Evolutionary conservation across 2,113 vertebrate species (phyloP), one percentile per base, ranked within the genome.

Genomic region (Pongo abelii): DNA sequence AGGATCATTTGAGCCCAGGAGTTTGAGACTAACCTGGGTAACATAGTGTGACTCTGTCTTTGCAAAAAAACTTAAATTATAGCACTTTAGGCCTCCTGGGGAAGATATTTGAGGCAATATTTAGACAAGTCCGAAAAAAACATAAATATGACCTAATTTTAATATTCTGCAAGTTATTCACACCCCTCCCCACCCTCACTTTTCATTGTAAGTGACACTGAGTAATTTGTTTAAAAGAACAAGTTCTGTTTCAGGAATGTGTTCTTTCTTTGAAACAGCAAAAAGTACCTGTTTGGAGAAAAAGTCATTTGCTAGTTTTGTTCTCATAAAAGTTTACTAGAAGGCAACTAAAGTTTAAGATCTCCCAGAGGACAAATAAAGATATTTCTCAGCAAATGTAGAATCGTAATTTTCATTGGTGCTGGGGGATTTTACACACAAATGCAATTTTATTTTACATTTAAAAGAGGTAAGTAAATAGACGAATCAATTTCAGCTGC

Each of bases 361-460:
- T 69, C 93, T 94, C 97, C 95, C 94, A 84, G 70, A 74, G 96
- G 97, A 81, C 89, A 91, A 89, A 89, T 97, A 91, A 94, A 97
- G 95, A 91, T 35, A 92, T 91, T 94, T 98, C 96, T 89, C 89
- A 48, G 96, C 96, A 97, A 96, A 96, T 87, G 94, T 35, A 83
- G 90, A 90, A 91, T 80, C 1, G 2, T 75, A 43, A 38, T 95
- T 75, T 96, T 95, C 97, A 85, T 78, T 69, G 95, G 97, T 94
- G 84, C 80, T 95, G 5, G 86, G 96, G 94, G 89, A 96, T 84
- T 97, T 97, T 59, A 87, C 96, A 96, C 97, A 93, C 96, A 90
- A 64, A 94, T 84, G 86, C 96, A 92, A 97, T 97, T 97, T 97
- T 97, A 93, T 95, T 96, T 98, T 95, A 97, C 97, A 94, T 97